phyloP scores from a whole-genome alignment of 2,113 vertebrate genomes.

The Halcyon malimbica region DNA sequence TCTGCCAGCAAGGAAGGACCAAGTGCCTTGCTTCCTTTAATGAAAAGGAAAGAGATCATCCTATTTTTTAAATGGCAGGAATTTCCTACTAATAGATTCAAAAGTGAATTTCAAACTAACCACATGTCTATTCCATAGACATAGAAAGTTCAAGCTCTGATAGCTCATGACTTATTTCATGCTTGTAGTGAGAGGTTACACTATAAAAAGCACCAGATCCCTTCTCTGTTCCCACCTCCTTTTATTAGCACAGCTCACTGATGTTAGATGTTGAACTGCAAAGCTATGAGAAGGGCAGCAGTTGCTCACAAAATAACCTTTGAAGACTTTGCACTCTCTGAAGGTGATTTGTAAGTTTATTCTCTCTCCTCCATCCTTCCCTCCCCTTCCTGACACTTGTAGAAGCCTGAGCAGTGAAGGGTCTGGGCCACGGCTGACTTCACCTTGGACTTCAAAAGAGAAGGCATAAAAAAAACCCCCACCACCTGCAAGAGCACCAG shows the following conservation, averaged over 20 bases:
- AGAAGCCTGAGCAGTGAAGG: neutral
- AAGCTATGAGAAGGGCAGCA: neutral
- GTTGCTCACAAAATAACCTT: neutral
- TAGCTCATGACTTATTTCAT: neutral
- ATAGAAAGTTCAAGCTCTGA: neutral
- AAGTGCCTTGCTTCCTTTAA: neutral
- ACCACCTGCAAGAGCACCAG: neutral
- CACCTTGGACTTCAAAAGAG: neutral
- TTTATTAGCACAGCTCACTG: neutral
- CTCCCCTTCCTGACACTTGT: neutral
- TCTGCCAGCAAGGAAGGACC: neutral
- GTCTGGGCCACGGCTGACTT: neutral
- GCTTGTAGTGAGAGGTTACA: neutral
- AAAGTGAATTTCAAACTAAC: neutral
- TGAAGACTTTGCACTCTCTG: neutral
- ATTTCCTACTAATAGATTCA: neutral
- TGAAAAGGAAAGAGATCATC: neutral
- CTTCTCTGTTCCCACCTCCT: neutral
- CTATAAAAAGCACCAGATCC: neutral
- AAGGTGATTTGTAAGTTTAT: neutral
- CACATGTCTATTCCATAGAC: accelerated
- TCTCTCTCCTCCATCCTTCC: neutral
- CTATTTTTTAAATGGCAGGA: neutral
- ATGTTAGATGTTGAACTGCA: neutral
- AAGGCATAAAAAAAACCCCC: neutral